phyloP scores from a whole-genome alignment of 64 coral and sea anemone species.

The Dendronephthya gigantea region DNA sequence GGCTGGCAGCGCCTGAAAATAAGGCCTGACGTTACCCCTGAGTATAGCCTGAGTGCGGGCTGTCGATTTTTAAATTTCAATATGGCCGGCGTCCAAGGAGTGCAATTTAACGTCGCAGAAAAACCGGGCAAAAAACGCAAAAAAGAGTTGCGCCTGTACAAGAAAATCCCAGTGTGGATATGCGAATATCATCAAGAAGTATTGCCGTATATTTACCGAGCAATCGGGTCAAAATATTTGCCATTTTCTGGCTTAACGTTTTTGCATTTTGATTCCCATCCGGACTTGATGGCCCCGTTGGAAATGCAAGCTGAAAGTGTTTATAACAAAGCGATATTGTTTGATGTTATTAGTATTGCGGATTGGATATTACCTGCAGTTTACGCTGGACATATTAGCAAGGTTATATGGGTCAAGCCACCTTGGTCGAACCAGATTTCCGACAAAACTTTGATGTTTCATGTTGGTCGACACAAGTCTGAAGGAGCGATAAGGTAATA shows the following conservation, averaged over 20 bases:
- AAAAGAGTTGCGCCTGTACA: conserved; percentile 36
- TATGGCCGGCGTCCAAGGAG: neutral
- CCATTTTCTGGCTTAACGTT: conserved; percentile 57
- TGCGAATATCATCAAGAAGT: conserved; percentile 95
- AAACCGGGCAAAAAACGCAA: conserved; percentile 47
- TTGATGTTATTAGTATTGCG: conserved; percentile 73
- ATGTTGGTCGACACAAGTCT: conserved; percentile 68
- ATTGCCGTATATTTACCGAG: conserved; percentile 79
- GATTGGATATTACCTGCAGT: conserved; percentile 98
- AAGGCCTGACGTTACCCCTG: too few relatives aligned
- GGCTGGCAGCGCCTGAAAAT: too few relatives aligned
- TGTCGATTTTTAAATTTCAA: neutral
- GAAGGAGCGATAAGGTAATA: conserved; percentile 62
- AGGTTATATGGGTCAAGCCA: conserved; percentile 83
- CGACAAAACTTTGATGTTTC: conserved; percentile 47
- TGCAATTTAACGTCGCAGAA: neutral
- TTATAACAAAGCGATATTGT: conserved; percentile 48
- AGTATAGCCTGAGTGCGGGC: neutral
- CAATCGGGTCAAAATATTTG: conserved; percentile 62
- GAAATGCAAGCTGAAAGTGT: conserved; percentile 49
- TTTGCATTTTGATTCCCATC: conserved; percentile 92
- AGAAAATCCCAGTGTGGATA: conserved; percentile 71
- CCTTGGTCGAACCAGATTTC: conserved; percentile 67
- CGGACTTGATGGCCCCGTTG: conserved; percentile 60
- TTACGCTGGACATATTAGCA: conserved; percentile 79